Conservation (phyloP, 1,140 invertebrate species). For the Sinella curviseta region DNA sequence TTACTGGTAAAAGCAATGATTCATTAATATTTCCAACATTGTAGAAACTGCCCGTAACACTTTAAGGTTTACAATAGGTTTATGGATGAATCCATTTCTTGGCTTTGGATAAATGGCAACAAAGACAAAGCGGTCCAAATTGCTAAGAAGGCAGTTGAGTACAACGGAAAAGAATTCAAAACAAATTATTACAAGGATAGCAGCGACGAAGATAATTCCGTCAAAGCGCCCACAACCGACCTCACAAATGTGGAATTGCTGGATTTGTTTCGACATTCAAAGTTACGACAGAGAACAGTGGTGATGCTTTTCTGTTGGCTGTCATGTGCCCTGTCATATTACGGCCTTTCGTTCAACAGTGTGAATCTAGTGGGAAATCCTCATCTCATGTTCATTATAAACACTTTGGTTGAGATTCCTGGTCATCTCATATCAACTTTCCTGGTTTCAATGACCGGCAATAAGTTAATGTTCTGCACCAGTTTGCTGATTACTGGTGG, state of each 20-base stretch:
- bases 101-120: constrained; percentile 78
- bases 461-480: background rate
- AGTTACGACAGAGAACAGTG: constrained; percentile 73
- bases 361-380: background rate
- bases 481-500: background rate
- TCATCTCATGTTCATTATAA: background rate
- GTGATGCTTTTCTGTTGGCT: constrained; percentile 85
- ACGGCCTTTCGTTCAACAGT: constrained; percentile 74
- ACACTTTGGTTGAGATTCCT: background rate
- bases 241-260: constrained; percentile 50
- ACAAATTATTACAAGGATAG: background rate
- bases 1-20: constrained; percentile 64
- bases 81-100: constrained; percentile 81
- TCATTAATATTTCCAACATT: background rate
- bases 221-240: background rate
- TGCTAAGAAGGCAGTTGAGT: constrained; percentile 53
- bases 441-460: background rate
- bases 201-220: background rate
- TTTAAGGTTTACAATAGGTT: constrained; percentile 62
- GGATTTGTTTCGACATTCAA: constrained; percentile 77
- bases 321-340: constrained; percentile 68
- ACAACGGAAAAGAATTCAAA: constrained; percentile 62
- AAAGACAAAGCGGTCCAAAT: constrained; percentile 64
- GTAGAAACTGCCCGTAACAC: background rate
- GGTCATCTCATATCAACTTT: background rate